Conservation (phyloP, 2,888 invertebrate genomes). For the Drosophila merina region DNA sequence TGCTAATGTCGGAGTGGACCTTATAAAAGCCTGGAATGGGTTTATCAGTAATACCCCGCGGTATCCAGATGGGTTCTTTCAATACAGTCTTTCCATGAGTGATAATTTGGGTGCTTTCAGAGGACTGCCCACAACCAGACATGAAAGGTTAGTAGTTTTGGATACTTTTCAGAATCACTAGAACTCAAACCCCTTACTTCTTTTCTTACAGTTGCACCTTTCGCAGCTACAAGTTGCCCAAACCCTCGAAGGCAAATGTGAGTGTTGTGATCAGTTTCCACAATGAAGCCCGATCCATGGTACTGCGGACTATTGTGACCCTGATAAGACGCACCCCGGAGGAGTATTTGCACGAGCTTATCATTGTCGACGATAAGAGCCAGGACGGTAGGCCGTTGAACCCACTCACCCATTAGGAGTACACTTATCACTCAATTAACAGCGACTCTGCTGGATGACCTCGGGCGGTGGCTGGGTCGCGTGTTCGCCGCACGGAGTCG, state of each 20-base stretch:
- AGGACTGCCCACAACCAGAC: conserved; percentile 74
- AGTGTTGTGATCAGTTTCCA: conserved; percentile 80
- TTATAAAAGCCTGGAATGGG: conserved; percentile 22
- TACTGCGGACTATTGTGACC: conserved; percentile 77
- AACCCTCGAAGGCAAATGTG: conserved; percentile 50
- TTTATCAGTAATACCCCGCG: conserved; percentile 52
- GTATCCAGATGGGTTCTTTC: conserved; percentile 35
- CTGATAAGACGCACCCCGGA: conserved; percentile 72
- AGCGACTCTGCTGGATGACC: conserved; percentile 51
- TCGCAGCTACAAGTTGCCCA: conserved; percentile 52
- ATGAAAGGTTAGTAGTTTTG: conserved; percentile 61
- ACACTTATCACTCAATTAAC: conserved; percentile 14
- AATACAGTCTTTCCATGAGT: conserved; percentile 66
- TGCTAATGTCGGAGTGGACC: background rate
- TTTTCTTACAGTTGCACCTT: conserved; percentile 60
- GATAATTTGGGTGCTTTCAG: conserved; percentile 71
- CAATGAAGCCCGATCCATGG: conserved; percentile 79
- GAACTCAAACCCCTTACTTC: background rate
- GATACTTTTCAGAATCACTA: too few relatives aligned
- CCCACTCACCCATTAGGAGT: background rate
- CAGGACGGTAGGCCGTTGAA: conserved; percentile 68
- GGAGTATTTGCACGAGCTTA: conserved; percentile 76
- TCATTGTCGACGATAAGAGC: conserved; percentile 81
- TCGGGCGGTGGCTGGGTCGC: conserved; percentile 23
- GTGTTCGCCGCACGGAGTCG: conserved; percentile 1